Base-by-base conservation (phyloP, 1,140 invertebrate species). In the Hypothenemus hampei region DNA sequence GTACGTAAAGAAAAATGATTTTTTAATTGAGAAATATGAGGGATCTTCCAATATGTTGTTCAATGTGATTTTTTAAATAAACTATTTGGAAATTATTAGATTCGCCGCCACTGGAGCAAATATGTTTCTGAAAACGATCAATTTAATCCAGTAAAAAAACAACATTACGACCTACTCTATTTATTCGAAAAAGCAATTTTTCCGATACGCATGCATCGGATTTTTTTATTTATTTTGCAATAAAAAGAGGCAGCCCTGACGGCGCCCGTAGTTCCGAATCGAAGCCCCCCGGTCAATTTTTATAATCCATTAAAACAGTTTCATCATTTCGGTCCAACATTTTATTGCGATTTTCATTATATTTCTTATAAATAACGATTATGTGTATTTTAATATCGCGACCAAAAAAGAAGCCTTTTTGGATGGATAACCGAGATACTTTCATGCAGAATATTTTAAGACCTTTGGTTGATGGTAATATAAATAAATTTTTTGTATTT, bases 341-440 rank as follows among this genome's bases (percentile, higher is more conserved):
- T 44, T 47, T 47, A 47, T 47, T 39, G 31, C 8, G 7, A 19
- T n/a, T 47, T 47, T 47, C 36, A 47, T 35, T 36, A 47, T 47
- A 47, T 47, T 47, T 26, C 45, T 47, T 47, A 47, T 41, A 47
- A 47, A 31, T 47, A 40, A 47, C 45, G 24, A 47, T 47, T 5
- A 41, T n/a, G n/a, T n/a, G n/a, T 4, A 47, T 47, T 47, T 47
- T 47, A 47, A 47, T 35, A 47, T 35, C 3, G 26, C 26, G 1
- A 13, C 26, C n/a, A n/a, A n/a, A n/a, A n/a, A n/a, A n/a, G n/a
- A n/a, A n/a, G n/a, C n/a, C n/a, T n/a, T n/a, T n/a, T n/a, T n/a
- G n/a, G n/a, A n/a, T n/a, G n/a, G n/a, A n/a, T n/a, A n/a, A n/a
- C n/a, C n/a, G n/a, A n/a, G n/a, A n/a, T n/a, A n/a, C n/a, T n/a